Percentiles rank a stretch among this genome's conserved stretches.
Evolutionary conservation across 2,888 invertebrate genomes (phyloP).

Genomic region (Dasysyrphus tricinctus): DNA sequence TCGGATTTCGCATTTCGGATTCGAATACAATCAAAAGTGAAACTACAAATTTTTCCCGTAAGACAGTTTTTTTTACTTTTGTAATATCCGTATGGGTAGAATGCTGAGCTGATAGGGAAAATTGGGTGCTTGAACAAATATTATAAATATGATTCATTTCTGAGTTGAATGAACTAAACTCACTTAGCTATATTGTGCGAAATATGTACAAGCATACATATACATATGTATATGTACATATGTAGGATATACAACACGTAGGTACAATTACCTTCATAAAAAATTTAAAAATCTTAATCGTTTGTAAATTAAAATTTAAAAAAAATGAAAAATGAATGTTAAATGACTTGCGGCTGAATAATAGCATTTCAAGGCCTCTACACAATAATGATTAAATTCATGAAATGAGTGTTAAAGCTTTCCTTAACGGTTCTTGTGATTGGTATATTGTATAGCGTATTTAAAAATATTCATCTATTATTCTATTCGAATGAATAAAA

Average conservation of each 20-base stretch:
- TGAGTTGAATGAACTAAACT: conserved; percentile 20
- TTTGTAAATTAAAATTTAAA: conserved; percentile 3
- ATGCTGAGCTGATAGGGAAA: not conserved
- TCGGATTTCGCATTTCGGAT: not conserved
- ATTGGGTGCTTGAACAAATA: conserved; percentile 1
- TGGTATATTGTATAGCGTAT: not conserved
- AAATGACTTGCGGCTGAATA: not conserved
- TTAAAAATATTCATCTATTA: not conserved
- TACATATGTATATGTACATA: too few relatives aligned
- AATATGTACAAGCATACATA: too few relatives aligned
- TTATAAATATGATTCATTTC: not conserved
- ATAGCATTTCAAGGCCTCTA: not conserved
- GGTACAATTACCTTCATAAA: too few relatives aligned
- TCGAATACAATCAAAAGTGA: conserved; percentile 46
- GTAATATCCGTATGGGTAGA: not conserved
- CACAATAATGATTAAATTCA: not conserved
- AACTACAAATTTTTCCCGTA: conserved; percentile 18
- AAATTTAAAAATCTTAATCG: not conserved
- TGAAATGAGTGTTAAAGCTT: not conserved
- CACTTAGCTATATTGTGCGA: not conserved
- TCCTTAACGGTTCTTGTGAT: not conserved
- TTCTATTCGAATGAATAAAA: not conserved
- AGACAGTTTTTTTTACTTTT: conserved; percentile 1
- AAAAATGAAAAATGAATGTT: not conserved
- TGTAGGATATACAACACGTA: too few relatives aligned